These are phyloP conservation scores for Neosilurus hyrtlii DNA, from an alignment of 2,797 vertebrate species.

Conservation along the genomic window DNA sequence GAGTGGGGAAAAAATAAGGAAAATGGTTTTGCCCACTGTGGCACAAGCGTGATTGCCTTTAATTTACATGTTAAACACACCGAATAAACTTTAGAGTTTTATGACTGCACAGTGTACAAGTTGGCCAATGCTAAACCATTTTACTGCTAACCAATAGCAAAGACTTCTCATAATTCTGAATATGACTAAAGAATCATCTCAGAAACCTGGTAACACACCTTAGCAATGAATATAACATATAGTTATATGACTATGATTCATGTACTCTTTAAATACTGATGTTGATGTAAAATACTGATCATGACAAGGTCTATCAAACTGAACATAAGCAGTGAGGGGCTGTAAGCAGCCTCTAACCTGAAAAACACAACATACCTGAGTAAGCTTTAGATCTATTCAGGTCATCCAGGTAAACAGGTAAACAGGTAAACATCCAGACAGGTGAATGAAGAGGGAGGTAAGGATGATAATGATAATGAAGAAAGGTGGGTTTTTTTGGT, in stretches of 20 bases:
- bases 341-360: slow-evolving; percentile 64
- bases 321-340: neutral
- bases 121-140: neutral
- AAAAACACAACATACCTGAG: slow-evolving; percentile 33
- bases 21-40: neutral
- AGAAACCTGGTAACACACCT: neutral
- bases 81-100: neutral
- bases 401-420: slow-evolving; percentile 23
- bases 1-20: neutral
- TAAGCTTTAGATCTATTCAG: neutral
- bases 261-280: too few species aligned
- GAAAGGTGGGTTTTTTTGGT: neutral
- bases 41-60: neutral
- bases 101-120: too few species aligned
- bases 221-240: neutral
- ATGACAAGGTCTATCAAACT: neutral
- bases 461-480: slow-evolving; percentile 19
- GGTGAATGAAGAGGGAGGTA: slow-evolving; percentile 40
- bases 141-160: neutral
- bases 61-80: neutral
- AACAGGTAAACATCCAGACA: slow-evolving; percentile 35
- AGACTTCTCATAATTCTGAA: neutral
- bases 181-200: too few species aligned
- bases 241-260: neutral
- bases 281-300: too few species aligned